Base-by-base conservation (phyloP, 2,888 invertebrate genomes). In the Palloptera scutellata region DNA sequence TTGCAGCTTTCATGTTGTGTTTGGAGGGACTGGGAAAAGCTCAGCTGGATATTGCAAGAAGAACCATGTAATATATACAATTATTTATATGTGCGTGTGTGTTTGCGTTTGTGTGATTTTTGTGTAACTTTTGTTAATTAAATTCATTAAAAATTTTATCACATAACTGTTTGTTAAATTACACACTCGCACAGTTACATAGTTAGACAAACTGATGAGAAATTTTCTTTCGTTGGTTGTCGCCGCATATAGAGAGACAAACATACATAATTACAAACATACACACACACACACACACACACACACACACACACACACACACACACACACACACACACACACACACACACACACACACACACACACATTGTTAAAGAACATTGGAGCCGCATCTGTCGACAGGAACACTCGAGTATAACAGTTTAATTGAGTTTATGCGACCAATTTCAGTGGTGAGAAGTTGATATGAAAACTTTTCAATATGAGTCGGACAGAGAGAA, bases 131-230 rank as follows among this genome's bases (percentile, higher is more conserved):
- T 53, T 20, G 57, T 67, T 69, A 67, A 67, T 69, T 69, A 64
- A 69, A 69, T 67, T 67, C 67, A 69, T 67, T 69, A 61, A 69
- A 69, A 67, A 67, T 64, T 57, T 64, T 52, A 66, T 67, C 66
- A 64, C 61, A 64, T 64, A 64, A 64, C 43, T 54, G 61, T 48
- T 51, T 61, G 61, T 52, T 61, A 60, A 64, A 63, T 42, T 59
- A 67, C 55, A 64, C 60, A 67, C 54, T 67, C 55, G 30, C 30
- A 30, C 60, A 67, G 58, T 67, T 60, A n/a, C n/a, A n/a, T n/a
- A 43, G 55, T 64, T 64, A 64, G 57, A 48, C 41, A 57, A 42
- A 58, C 45, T 40, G 12, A 20, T 51, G 12, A 51, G 1, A 9
- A 30, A 10, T 15, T 12, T 2, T 53, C 19, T 48, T 48, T 20